Percentiles rank a stretch among this genome's conserved stretches.
These are phyloP conservation scores for Centroberyx gerrardi DNA, from an alignment of 2,797 vertebrate genomes.

Conservation along the genomic window DNA sequence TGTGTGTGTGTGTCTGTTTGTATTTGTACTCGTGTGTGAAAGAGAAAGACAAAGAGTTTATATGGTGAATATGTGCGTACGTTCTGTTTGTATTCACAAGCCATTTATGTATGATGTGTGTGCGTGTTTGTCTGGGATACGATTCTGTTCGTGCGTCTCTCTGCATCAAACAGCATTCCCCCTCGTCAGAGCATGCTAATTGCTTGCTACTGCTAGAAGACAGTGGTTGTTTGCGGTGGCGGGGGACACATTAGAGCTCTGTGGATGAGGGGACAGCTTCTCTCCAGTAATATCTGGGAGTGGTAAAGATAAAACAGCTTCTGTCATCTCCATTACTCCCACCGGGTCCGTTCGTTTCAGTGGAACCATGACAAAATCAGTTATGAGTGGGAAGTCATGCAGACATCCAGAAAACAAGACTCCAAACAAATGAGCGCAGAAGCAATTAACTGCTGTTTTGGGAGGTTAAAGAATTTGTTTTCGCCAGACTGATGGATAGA, in stretches of 20 bases:
- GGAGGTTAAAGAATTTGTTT: constrained; percentile 26
- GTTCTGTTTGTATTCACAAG: constrained; percentile 30
- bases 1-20: constrained; percentile 7
- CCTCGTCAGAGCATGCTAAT: constrained; percentile 41
- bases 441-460: constrained; percentile 48
- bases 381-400: constrained; percentile 56
- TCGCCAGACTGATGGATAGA: constrained; percentile 37
- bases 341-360: constrained; percentile 60
- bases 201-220: constrained; percentile 14
- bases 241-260: constrained; percentile 49
- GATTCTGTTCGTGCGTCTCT: constrained; percentile 27
- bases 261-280: constrained; percentile 44
- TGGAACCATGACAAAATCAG: constrained; percentile 46
- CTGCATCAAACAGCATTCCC: constrained; percentile 28
- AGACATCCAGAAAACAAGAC: constrained; percentile 55
- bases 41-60: not conserved
- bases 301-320: constrained; percentile 60
- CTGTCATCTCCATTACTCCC: constrained; percentile 63
- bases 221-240: constrained; percentile 30
- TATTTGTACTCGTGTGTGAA: constrained; percentile 8
- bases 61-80: constrained; percentile 6
- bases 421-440: constrained; percentile 52
- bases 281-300: constrained; percentile 38
- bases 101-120: constrained; percentile 29
- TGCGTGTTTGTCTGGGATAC: not conserved